Conservation (phyloP, 2,888 invertebrate genomes). For the Leptopilina myrica region DNA sequence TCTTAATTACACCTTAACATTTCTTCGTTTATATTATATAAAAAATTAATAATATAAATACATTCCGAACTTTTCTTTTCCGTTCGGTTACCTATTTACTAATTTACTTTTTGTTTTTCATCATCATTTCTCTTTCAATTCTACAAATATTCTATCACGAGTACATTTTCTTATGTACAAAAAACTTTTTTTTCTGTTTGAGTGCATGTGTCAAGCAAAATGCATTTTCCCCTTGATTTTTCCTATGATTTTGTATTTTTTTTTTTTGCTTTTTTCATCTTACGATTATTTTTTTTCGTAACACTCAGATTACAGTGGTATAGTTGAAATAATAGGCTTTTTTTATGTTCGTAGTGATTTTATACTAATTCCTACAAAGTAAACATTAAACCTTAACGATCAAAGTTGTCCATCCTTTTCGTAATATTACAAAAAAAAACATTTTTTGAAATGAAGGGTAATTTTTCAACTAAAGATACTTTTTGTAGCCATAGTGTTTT, state of each 20-base stretch:
- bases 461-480: too few species aligned
- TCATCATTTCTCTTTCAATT: neutral
- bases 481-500: too few species aligned
- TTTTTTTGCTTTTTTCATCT: constrained; percentile 47
- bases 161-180: constrained; percentile 37
- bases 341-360: constrained; percentile 60
- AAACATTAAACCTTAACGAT: constrained; percentile 63
- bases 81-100: constrained; percentile 9
- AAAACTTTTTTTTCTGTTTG: neutral
- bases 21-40: neutral
- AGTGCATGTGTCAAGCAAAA: constrained; percentile 21
- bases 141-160: constrained; percentile 27
- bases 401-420: constrained; percentile 59
- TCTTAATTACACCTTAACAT: constrained; percentile 32
- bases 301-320: constrained; percentile 68
- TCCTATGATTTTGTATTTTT: too few species aligned
- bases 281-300: constrained; percentile 58
- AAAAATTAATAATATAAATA: constrained; percentile 29
- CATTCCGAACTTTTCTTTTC: neutral
- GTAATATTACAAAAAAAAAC: constrained; percentile 12
- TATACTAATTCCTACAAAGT: constrained; percentile 67
- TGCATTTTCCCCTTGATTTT: constrained; percentile 46
- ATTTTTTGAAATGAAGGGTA: too few species aligned
- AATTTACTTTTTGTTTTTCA: neutral
- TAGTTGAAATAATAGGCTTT: constrained; percentile 69